Evolutionary conservation across 2,888 invertebrate species (phyloP).

Genomic region (Anagyrus pseudococci): DNA sequence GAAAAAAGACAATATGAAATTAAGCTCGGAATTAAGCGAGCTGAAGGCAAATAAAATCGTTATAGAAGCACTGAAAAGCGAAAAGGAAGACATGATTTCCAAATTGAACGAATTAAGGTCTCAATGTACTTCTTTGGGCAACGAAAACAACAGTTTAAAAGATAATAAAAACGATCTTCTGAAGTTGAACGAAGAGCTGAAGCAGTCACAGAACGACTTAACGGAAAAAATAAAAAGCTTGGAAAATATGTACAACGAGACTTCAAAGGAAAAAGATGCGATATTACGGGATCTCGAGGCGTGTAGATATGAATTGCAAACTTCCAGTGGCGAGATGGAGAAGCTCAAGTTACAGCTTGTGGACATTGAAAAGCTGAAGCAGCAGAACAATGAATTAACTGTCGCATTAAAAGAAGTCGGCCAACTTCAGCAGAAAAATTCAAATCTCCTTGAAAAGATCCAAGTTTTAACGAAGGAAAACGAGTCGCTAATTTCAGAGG

Average conservation of each 20-base stretch:
- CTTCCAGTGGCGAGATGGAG: conserved; percentile 17
- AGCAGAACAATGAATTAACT: conserved; percentile 20
- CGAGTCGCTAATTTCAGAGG: conserved; percentile 13
- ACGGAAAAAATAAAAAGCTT: conserved; percentile 17
- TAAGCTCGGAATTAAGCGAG: conserved; percentile 21
- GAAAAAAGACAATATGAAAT: conserved; percentile 10
- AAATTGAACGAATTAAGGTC: conserved; percentile 31
- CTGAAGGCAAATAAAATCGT: conserved; percentile 37
- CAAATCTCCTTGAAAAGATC: not conserved
- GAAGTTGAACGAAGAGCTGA: conserved; percentile 31
- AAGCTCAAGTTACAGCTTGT: conserved; percentile 37
- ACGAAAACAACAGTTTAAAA: conserved; percentile 40
- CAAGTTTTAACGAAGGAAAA: conserved; percentile 10
- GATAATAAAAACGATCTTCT: conserved; percentile 39
- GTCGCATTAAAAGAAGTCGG: conserved; percentile 2
- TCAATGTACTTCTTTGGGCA: conserved; percentile 13
- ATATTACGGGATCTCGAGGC: conserved; percentile 15
- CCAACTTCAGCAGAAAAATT: conserved; percentile 11
- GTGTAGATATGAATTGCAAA: conserved; percentile 21
- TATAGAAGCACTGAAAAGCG: conserved; percentile 27
- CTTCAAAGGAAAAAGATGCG: conserved; percentile 16
- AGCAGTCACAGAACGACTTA: conserved; percentile 26
- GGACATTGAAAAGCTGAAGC: conserved; percentile 32
- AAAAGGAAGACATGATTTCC: conserved; percentile 21
- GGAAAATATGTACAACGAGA: conserved; percentile 18